These are phyloP conservation scores for Chaetophractus vellerosus DNA, from an alignment of 2,797 vertebrate genomes.

Conservation along the genomic window DNA sequence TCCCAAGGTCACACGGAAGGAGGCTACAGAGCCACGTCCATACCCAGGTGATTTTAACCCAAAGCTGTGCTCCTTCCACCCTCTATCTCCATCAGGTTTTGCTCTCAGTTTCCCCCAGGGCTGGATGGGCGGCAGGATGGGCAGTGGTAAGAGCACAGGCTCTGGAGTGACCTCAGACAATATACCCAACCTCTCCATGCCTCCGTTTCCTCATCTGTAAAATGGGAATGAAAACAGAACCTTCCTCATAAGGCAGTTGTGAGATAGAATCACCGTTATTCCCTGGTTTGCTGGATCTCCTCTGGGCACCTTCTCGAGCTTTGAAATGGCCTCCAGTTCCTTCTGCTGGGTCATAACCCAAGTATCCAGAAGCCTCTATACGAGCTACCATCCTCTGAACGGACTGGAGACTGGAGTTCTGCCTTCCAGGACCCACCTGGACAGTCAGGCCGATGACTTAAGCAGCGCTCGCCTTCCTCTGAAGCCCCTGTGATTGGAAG, in stretches of 20 bases:
- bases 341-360: not conserved
- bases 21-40: not conserved
- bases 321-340: not conserved
- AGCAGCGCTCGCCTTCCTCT: not conserved
- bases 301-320: not conserved
- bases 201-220: slow-evolving; percentile 6
- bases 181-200: not conserved
- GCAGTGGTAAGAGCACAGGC: not conserved
- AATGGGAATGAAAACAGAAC: not conserved
- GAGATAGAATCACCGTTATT: fast-evolving
- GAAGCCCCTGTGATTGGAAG: not conserved
- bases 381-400: not conserved
- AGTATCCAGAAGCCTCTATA: not conserved
- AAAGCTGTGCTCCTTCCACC: not conserved
- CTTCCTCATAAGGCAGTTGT: not conserved
- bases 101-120: not conserved
- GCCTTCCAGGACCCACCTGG: not conserved
- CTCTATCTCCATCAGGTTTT: not conserved
- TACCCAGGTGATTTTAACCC: not conserved
- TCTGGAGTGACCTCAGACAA: not conserved
- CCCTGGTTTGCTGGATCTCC: not conserved
- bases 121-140: fast-evolving
- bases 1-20: not conserved
- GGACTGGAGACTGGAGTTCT: not conserved
- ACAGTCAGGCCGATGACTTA: not conserved